phyloP scores from a whole-genome alignment of 2,888 invertebrate species.

The Drosophila setosimentum region DNA sequence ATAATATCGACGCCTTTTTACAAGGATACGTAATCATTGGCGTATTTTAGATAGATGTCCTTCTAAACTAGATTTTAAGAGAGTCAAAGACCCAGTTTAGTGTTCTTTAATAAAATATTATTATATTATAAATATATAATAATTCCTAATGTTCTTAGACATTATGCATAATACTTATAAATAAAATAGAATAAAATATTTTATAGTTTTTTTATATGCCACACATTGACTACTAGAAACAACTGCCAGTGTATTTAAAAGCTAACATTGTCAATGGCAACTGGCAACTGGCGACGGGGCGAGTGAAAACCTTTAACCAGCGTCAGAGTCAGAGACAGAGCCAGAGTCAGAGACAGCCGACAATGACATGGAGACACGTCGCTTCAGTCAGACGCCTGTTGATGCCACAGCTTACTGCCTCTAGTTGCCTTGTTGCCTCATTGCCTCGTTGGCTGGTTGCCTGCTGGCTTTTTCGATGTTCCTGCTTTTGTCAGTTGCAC shows the following conservation, averaged over 20 bases:
- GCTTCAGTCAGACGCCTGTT: constrained; percentile 35
- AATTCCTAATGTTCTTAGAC: too few species aligned
- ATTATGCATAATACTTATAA: neutral
- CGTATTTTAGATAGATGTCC: too few species aligned
- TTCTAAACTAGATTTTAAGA: too few species aligned
- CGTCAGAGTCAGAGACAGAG: constrained; percentile 37
- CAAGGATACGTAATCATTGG: too few species aligned
- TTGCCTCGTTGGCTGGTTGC: neutral
- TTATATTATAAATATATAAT: too few species aligned
- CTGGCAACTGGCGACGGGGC: constrained; percentile 26
- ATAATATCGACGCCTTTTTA: too few species aligned
- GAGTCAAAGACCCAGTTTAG: accelerated
- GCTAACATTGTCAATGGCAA: constrained; percentile 40
- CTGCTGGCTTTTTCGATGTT: constrained; percentile 15
- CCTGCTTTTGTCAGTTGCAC: constrained; percentile 48
- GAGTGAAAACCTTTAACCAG: constrained; percentile 45
- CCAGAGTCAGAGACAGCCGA: constrained; percentile 44
- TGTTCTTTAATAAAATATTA: too few species aligned
- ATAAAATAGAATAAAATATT: neutral
- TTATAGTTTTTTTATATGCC: neutral
- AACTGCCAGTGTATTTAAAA: constrained; percentile 40
- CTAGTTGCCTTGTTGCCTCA: neutral
- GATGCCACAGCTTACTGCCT: neutral
- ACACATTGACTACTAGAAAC: neutral
- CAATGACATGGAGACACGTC: constrained; percentile 43